phyloP scores from a whole-genome alignment of 2,888 invertebrate genomes.

The Drosophila picticornis region DNA sequence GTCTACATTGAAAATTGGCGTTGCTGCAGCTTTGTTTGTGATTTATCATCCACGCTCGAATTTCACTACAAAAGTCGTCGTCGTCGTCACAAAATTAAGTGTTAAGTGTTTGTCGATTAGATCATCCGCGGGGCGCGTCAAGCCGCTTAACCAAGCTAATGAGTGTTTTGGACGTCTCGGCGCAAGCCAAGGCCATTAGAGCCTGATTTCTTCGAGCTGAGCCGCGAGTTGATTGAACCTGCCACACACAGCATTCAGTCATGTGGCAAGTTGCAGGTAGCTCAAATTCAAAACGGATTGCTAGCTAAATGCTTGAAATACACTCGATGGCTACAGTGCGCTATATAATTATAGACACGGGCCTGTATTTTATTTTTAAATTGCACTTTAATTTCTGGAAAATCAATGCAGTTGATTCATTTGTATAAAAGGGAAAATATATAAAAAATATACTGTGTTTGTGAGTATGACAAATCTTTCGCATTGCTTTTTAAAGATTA shows the following conservation, averaged over 20 bases:
- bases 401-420: slow-evolving; percentile 39
- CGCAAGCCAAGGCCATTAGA: slow-evolving; percentile 59
- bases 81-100: slow-evolving; percentile 46
- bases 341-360: slow-evolving; percentile 49
- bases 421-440: slow-evolving; percentile 1
- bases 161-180: slow-evolving; percentile 34
- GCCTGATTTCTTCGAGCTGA: slow-evolving; percentile 35
- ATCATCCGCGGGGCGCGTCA: slow-evolving; percentile 64
- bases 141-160: slow-evolving; percentile 61
- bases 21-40: slow-evolving; percentile 38
- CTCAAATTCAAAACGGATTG: slow-evolving; percentile 18
- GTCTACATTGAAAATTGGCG: slow-evolving; percentile 31
- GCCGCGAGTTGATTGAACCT: slow-evolving; percentile 63
- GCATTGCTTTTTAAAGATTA: slow-evolving; percentile 23
- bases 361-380: slow-evolving; percentile 1
- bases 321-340: slow-evolving; percentile 33
- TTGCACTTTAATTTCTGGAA: slow-evolving; percentile 1
- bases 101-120: slow-evolving; percentile 67
- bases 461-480: slow-evolving; percentile 33
- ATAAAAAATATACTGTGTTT: neutral
- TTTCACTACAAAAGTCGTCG: slow-evolving; percentile 35
- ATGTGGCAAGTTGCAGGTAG: slow-evolving; percentile 54
- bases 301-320: slow-evolving; percentile 11
- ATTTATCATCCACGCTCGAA: slow-evolving; percentile 50
- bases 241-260: slow-evolving; percentile 46